These are phyloP conservation scores for Acrobasis consociella DNA, from an alignment of 2,888 invertebrate genomes.

Conservation along the genomic window DNA sequence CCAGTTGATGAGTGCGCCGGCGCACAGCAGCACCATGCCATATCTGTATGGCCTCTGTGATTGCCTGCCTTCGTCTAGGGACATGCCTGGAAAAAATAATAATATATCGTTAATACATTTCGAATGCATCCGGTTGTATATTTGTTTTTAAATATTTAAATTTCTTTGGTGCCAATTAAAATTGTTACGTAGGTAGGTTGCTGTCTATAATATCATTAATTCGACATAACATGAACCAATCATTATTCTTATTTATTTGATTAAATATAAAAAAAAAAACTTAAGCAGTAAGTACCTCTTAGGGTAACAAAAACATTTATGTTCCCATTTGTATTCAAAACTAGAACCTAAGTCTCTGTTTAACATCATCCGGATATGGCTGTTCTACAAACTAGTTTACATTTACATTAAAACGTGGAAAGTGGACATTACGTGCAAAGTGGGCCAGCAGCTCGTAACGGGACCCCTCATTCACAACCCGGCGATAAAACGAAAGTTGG, in stretches of 20 bases:
- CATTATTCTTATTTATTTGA: too few relatives aligned
- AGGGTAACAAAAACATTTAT: too few relatives aligned
- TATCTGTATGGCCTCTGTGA: conserved; percentile 88
- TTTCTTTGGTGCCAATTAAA: too few relatives aligned
- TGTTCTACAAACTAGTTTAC: conserved; percentile 32
- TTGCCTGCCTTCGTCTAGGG: conserved; percentile 85
- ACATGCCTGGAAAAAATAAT: conserved; percentile 81
- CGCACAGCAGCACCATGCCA: conserved; percentile 87
- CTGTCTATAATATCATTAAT: too few relatives aligned
- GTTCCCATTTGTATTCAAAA: too few relatives aligned
- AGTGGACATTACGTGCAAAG: conserved; percentile 59
- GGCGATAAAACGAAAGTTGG: conserved; percentile 72
- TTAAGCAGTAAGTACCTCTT: too few relatives aligned
- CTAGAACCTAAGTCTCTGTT: too few relatives aligned
- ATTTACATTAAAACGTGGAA: conserved; percentile 50
- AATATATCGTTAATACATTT: conserved; percentile 16
- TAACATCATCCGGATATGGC: conserved; percentile 15
- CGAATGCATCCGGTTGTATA: too few relatives aligned
- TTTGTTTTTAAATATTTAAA: not conserved
- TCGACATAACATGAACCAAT: too few relatives aligned
- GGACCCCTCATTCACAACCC: conserved; percentile 59
- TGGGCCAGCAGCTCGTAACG: conserved; percentile 69
- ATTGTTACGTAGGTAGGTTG: too few relatives aligned
- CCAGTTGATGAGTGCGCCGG: conserved; percentile 89
- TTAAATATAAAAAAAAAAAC: too few relatives aligned